phyloP scores from a whole-genome alignment of 2,888 invertebrate genomes.

The Drosophila antonietae region DNA sequence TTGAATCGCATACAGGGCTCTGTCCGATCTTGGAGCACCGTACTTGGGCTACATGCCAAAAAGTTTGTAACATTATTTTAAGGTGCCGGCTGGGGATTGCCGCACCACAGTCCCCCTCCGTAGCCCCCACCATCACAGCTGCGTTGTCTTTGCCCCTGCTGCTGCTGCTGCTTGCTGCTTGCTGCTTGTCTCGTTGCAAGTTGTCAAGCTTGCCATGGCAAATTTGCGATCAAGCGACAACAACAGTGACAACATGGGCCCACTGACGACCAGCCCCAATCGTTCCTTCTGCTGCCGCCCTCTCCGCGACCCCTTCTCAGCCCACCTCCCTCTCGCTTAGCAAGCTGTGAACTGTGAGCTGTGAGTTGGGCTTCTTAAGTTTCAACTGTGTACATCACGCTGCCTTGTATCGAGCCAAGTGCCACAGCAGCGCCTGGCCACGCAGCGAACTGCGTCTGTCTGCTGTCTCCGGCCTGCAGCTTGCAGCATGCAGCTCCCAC shows the following conservation, averaged over 20 bases:
- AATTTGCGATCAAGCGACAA: conserved; percentile 78
- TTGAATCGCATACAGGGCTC: conserved; percentile 71
- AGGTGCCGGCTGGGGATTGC: conserved; percentile 65
- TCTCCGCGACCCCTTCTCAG: neutral
- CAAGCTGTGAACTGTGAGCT: conserved; percentile 62
- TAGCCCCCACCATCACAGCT: too few species aligned
- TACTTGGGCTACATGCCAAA: conserved; percentile 74
- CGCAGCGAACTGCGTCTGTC: conserved; percentile 27
- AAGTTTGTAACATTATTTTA: conserved; percentile 78
- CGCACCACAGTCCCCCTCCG: conserved; percentile 1
- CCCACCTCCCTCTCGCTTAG: conserved; percentile 6
- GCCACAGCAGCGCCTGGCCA: conserved; percentile 33
- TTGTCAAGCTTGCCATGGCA: conserved; percentile 77
- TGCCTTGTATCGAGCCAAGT: conserved; percentile 60
- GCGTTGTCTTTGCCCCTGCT: neutral
- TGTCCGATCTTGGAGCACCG: conserved; percentile 58
- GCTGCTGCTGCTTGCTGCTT: neutral
- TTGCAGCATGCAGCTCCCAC: conserved; percentile 8
- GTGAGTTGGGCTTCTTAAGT: conserved; percentile 67
- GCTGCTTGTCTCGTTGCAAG: conserved; percentile 57
- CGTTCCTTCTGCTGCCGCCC: neutral
- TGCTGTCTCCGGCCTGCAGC: conserved; percentile 1
- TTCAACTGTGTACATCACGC: conserved; percentile 75
- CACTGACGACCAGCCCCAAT: conserved; percentile 54
- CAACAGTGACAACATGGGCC: conserved; percentile 78